A percentile compares a stretch with the other conserved stretches of the same genome.
These are phyloP conservation scores for Sinohyriopsis cumingii DNA, from an alignment of 2,888 invertebrate species.

Conservation along the genomic window DNA sequence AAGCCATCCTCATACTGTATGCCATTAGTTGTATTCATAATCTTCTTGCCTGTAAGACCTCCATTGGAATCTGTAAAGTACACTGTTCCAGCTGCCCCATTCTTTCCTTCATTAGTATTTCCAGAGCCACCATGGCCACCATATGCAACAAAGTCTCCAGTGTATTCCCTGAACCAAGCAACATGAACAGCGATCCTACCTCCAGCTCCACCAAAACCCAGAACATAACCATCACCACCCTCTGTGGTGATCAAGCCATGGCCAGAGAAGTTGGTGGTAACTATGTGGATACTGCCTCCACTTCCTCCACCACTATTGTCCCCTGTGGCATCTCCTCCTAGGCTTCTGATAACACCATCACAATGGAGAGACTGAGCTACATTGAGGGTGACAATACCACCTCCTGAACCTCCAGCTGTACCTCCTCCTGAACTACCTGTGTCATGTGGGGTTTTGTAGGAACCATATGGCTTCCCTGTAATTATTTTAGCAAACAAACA, in stretches of 20 bases:
- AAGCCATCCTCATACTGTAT: slow-evolving; percentile 39
- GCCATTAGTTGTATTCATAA: slow-evolving; percentile 28
- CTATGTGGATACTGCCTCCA: slow-evolving; percentile 52
- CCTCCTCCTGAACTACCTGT: slow-evolving; percentile 56
- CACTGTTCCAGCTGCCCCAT: slow-evolving; percentile 52
- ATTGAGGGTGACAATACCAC: slow-evolving; percentile 43
- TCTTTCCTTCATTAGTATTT: slow-evolving; percentile 24
- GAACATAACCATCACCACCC: slow-evolving; percentile 43
- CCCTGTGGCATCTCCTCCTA: slow-evolving; percentile 41
- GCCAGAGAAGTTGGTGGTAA: slow-evolving; percentile 53
- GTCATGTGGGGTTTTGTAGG: slow-evolving; percentile 44
- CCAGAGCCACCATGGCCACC: slow-evolving; percentile 43
- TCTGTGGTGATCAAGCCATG: slow-evolving; percentile 48
- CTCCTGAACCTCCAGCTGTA: slow-evolving; percentile 40
- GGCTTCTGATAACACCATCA: slow-evolving; percentile 50
- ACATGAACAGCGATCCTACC: slow-evolving; percentile 54
- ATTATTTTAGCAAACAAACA: slow-evolving; percentile 2
- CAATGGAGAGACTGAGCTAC: slow-evolving; percentile 44
- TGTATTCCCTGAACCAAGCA: slow-evolving; percentile 46
- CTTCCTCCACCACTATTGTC: slow-evolving; percentile 53
- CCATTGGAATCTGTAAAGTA: slow-evolving; percentile 45
- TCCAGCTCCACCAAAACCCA: slow-evolving; percentile 54
- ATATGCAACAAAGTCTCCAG: slow-evolving; percentile 41
- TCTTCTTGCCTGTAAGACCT: slow-evolving; percentile 33
- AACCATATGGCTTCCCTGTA: slow-evolving; percentile 52